phyloP scores from a whole-genome alignment of 1,140 invertebrate species.

The Ruditapes philippinarum region DNA sequence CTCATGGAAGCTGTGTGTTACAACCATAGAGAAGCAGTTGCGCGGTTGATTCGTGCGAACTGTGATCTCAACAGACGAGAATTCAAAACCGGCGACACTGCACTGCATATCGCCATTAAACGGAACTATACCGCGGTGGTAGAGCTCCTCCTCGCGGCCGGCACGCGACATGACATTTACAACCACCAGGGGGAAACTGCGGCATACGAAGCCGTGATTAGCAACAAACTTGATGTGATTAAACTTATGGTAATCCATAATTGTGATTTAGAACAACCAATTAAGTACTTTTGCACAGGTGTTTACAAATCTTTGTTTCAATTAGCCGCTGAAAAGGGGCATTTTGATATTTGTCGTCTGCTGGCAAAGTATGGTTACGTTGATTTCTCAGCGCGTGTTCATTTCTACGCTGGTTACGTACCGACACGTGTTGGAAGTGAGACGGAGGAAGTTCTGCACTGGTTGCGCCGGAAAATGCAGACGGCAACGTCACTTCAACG shows the following conservation, averaged over 20 bases:
- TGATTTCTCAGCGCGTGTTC: slow-evolving; percentile 80
- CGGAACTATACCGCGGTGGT: slow-evolving; percentile 88
- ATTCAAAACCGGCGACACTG: slow-evolving; percentile 86
- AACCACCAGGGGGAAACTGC: slow-evolving; percentile 86
- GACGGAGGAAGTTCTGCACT: slow-evolving; percentile 78
- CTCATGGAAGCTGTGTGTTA: slow-evolving; percentile 87
- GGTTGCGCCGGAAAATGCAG: slow-evolving; percentile 80
- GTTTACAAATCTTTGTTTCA: slow-evolving; percentile 85
- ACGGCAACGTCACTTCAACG: slow-evolving; percentile 82
- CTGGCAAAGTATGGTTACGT: slow-evolving; percentile 83
- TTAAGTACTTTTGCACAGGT: slow-evolving; percentile 84
- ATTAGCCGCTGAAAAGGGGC: slow-evolving; percentile 84
- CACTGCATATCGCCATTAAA: slow-evolving; percentile 88
- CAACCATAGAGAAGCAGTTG: slow-evolving; percentile 85
- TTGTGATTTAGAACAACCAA: slow-evolving; percentile 85
- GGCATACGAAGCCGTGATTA: slow-evolving; percentile 84
- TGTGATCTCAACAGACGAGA: slow-evolving; percentile 86
- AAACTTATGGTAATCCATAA: slow-evolving; percentile 84
- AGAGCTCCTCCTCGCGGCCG: slow-evolving; percentile 87
- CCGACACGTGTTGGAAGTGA: slow-evolving; percentile 78
- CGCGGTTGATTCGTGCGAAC: slow-evolving; percentile 79
- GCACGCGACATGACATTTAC: slow-evolving; percentile 85
- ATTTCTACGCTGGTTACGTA: slow-evolving; percentile 81
- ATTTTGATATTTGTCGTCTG: slow-evolving; percentile 84
- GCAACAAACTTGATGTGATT: slow-evolving; percentile 85